Percentiles rank a stretch among this genome's conserved stretches.
Evolutionary conservation across 2,113 vertebrate species (phyloP).

Genomic region (Prolemur simus): DNA sequence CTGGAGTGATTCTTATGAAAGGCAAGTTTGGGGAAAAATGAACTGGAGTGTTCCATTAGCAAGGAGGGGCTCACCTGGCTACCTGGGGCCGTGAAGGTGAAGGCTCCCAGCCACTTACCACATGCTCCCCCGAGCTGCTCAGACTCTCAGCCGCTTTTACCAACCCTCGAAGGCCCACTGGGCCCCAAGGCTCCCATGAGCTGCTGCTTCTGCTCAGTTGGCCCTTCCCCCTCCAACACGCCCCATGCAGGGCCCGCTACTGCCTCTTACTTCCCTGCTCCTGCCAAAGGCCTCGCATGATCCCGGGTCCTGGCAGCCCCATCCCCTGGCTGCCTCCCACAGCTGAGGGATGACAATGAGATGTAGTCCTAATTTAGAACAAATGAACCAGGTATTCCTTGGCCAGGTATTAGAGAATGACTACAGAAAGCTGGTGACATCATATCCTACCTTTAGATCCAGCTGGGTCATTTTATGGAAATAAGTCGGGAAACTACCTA

Average conservation of each 20-base stretch:
- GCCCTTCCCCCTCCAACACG: too few species aligned
- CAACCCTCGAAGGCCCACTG: not conserved
- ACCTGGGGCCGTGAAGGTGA: not conserved
- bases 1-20: not conserved
- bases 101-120: not conserved
- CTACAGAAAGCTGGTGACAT: constrained; percentile 35
- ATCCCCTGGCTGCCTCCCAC: not conserved
- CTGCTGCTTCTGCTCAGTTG: not conserved
- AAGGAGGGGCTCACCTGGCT: not conserved
- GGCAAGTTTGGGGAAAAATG: not conserved
- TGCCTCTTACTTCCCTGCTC: not conserved
- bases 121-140: not conserved
- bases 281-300: not conserved
- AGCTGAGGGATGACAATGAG: constrained; percentile 2
- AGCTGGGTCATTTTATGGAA: constrained; percentile 53
- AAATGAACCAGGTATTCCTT: not conserved
- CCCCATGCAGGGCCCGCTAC: not conserved
- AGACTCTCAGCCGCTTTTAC: not conserved
- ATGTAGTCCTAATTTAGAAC: constrained; percentile 56
- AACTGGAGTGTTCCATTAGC: not conserved
- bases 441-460: constrained; percentile 40
- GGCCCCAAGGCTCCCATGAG: not conserved
- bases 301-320: not conserved
- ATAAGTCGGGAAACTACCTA: not conserved
- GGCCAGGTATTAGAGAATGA: constrained; percentile 38